Percentiles rank a stretch among this genome's conserved stretches.
phyloP scores from a whole-genome alignment of 2,797 vertebrate genomes.

The Oophaga sylvatica region DNA sequence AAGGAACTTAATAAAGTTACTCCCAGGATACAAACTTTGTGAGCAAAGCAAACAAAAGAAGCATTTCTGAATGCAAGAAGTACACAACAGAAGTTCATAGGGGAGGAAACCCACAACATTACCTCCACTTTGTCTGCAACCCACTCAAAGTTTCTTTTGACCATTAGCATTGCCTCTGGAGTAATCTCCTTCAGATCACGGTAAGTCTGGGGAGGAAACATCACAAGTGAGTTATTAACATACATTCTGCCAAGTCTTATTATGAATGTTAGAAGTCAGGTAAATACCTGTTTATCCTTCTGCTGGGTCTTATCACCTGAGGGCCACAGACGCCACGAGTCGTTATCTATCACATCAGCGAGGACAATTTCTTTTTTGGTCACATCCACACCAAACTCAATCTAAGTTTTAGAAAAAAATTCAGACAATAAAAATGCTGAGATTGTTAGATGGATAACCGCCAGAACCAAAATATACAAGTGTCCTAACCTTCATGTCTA shows the following conservation, averaged over 20 bases:
- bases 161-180: slow-evolving; percentile 94
- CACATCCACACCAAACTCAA: slow-evolving; percentile 94
- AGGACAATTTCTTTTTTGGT: slow-evolving; percentile 91
- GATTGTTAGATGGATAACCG: no score
- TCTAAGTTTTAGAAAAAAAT: slow-evolving; percentile 74
- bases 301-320: slow-evolving; percentile 93
- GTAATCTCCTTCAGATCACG: slow-evolving; percentile 95
- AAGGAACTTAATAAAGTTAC: no score
- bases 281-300: slow-evolving; percentile 91
- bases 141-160: slow-evolving; percentile 98
- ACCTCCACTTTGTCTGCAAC: slow-evolving; percentile 95
- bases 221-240: neutral
- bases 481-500: slow-evolving; percentile 91
- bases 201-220: slow-evolving; percentile 84
- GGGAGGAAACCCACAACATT: slow-evolving; percentile 51
- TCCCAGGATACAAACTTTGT: no score
- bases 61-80: no score
- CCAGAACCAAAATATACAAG: slow-evolving; percentile 79
- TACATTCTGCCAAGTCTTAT: neutral
- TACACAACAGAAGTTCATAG: no score
- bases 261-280: no score
- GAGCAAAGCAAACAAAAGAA: no score
- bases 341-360: slow-evolving; percentile 97
- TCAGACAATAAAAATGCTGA: no score
- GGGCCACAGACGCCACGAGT: slow-evolving; percentile 97